Base-by-base conservation (phyloP, 2,113 vertebrate genomes). In the Hemiprocne comata region DNA sequence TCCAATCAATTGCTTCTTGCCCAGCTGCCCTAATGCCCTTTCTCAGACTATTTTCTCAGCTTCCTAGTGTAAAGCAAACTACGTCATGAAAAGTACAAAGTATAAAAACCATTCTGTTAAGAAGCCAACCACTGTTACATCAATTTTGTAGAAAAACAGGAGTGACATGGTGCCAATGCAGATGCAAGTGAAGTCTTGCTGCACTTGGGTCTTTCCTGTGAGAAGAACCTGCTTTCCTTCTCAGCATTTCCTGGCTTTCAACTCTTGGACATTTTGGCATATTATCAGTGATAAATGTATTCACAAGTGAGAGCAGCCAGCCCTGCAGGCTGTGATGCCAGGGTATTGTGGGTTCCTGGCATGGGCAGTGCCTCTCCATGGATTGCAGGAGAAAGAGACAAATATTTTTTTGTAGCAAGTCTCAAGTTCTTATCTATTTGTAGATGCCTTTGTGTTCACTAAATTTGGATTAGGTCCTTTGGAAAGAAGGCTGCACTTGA, bases 231-330 rank as follows among this genome's bases (percentile, higher is more conserved):
- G 44, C 26, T 90, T 28, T 82, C 48, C 58, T 89, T 85, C 69
- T 46, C 81, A 76, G 71, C 11, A 11, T 58, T 83, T 17, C 3
- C 40, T 8, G 4, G 53, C 4, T 1, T 75, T 75, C 87, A 75
- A 10, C 38, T 87, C 48, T 60, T 82, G 87, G 58, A 72, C 24
- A 25, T 85, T 87, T 72, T 91, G 96, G 78, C 62, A 28, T 46
- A 1, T 72, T 60, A 55, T 64, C 42, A 33, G 70, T 67, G 89
- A 89, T 67, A 60, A 91, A 93, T 89, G 28, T 42, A 46, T 85
- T 89, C 84, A 64, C 26, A 67, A 91, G 73, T n/a, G 92, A 85
- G 73, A 87, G 70, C 81, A 93, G 77, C 80, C 89, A 96, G 87
- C 55, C 55, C 60, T 81, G 69, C 89, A 74, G 60, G 65, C 83